A percentile compares a stretch with the other conserved stretches of the same genome.
Evolutionary conservation across 37 sponge, comb jelly and placozoan species (phyloP).

Genomic region (Bolinopsis microptera): DNA sequence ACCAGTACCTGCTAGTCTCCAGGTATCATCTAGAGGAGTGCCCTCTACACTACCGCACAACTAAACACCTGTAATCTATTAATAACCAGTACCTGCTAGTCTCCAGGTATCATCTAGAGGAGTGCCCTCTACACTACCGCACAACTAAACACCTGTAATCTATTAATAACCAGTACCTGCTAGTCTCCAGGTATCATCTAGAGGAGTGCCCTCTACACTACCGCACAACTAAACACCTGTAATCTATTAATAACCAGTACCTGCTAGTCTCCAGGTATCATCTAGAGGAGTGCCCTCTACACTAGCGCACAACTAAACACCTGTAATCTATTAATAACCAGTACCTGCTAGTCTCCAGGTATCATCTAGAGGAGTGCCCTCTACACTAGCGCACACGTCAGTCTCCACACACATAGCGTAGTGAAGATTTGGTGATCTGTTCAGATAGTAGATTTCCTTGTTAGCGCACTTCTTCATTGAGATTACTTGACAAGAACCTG

Average conservation of each 20-base stretch:
- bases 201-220: neutral
- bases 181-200: constrained; percentile 31
- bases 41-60: too few species aligned
- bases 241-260: too few species aligned
- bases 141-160: too few species aligned
- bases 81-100: too few species aligned
- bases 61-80: too few species aligned
- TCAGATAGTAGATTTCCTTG: constrained; percentile 46
- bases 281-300: constrained; percentile 20
- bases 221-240: too few species aligned
- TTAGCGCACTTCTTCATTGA: constrained; percentile 29
- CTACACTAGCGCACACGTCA: constrained; percentile 32
- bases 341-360: constrained; percentile 27
- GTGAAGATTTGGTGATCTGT: neutral
- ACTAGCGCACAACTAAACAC: neutral
- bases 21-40: too few species aligned
- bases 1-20: too few species aligned
- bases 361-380: constrained; percentile 6
- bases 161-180: too few species aligned
- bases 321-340: too few species aligned
- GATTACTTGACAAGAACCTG: neutral
- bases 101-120: too few species aligned
- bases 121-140: too few species aligned
- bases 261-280: constrained; percentile 30
- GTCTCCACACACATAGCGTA: constrained; percentile 56